Base-by-base conservation (phyloP, 1,140 invertebrate genomes). In the Geopemphigus sp. region DNA sequence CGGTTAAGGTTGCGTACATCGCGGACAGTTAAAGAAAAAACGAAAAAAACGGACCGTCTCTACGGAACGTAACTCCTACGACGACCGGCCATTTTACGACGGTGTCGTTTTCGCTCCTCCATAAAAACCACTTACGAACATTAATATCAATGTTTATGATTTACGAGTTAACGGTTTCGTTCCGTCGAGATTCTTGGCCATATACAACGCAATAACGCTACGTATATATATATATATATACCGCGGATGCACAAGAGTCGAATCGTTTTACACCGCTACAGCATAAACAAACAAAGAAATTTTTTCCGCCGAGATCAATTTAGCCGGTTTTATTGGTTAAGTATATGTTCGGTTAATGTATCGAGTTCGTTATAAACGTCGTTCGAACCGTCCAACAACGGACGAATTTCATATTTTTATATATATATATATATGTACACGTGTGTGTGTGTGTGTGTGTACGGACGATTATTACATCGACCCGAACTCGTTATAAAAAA, bases 81-180 rank as follows among this genome's bases (percentile, higher is more conserved):
- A 57, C n/a, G n/a, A 57, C 22, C n/a, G n/a, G 4, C 11, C 1
- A 66, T 66, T 32, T 66, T 39, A 22, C 5, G 11, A 66, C 32
- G 11, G 63, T 66, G 5, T 1, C 63, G 0, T 66, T 66, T 66
- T 66, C 32, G 39, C 1, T 45, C n/a, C 5, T 19, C 12, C 8
- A 39, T n/a, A 39, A 39, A 66, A 66, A 66, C 63, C 8, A n/a
- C 63, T 66, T n/a, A 5, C 29, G 1, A 39, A 66, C 32, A 66
- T 66, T 19, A 66, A 66, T 66, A 66, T 66, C 39, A 66, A 66
- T 45, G 39, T 39, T 24, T 22, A 66, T 45, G 63, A 66, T 66
- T 66, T 66, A 66, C 12, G 19, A 66, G 11, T 3, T 5, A 64
- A 32, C 32, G 6, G 4, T 39, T 66, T 64, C 39, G 32, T 32